Evolutionary conservation across 2,113 vertebrate species (phyloP).

Genomic region (Passerina amoena): DNA sequence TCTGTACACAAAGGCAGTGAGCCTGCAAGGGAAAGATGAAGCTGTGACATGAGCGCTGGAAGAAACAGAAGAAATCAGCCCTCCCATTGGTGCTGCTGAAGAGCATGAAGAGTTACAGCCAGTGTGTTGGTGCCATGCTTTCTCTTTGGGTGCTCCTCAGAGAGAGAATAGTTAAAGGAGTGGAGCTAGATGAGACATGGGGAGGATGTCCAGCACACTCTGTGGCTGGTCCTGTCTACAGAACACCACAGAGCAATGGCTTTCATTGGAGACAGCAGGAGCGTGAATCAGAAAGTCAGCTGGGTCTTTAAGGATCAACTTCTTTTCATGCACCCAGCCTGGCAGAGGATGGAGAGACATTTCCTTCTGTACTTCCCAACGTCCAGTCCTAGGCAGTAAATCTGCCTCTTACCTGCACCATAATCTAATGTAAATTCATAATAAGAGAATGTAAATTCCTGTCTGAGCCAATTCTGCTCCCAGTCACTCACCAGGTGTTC

Average conservation of each 20-base stretch:
- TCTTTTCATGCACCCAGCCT: fast-evolving
- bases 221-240: neutral
- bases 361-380: neutral
- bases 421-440: neutral
- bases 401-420: neutral
- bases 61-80: neutral
- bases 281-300: neutral
- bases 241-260: neutral
- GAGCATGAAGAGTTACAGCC: neutral
- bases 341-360: neutral
- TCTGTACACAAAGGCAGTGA: constrained; percentile 65
- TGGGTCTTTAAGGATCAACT: neutral
- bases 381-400: neutral
- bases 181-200: neutral
- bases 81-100: neutral
- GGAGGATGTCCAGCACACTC: neutral
- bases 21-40: constrained; percentile 46
- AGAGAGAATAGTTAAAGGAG: neutral
- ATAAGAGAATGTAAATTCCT: neutral
- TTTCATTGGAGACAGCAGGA: neutral
- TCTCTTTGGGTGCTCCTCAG: neutral
- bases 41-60: neutral
- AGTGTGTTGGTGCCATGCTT: neutral
- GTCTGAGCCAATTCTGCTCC: neutral
- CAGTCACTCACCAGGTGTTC: constrained; percentile 73